Evolutionary conservation across 1,140 invertebrate species (phyloP).

Genomic region (Drosophila lacteicornis): DNA sequence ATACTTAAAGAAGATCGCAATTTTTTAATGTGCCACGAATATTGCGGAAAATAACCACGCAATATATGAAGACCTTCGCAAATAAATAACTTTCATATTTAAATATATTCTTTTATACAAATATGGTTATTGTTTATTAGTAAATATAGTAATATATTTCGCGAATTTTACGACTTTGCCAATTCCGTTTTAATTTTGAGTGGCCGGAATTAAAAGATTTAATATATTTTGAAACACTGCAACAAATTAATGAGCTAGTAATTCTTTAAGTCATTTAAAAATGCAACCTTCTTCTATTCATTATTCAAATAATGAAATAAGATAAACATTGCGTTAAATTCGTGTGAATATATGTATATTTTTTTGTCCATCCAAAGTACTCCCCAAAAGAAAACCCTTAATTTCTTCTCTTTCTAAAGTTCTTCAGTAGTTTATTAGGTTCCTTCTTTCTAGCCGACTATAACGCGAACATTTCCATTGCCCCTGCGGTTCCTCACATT

Average conservation of each 20-base stretch:
- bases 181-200: background rate
- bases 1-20: background rate
- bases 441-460: background rate
- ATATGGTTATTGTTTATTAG: too few relatives aligned
- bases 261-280: too few relatives aligned
- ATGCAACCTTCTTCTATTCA: too few relatives aligned
- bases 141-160: too few relatives aligned
- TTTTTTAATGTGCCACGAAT: background rate
- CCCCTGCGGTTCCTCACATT: slow-evolving; percentile 1
- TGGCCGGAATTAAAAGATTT: background rate
- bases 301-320: too few relatives aligned
- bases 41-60: background rate
- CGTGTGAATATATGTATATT: too few relatives aligned
- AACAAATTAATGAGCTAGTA: too few relatives aligned
- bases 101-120: too few relatives aligned
- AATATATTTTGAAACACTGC: background rate
- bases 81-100: too few relatives aligned
- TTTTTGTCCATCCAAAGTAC: background rate
- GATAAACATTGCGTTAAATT: too few relatives aligned
- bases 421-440: slow-evolving; percentile 4
- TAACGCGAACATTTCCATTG: slow-evolving; percentile 5
- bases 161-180: too few relatives aligned
- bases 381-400: too few relatives aligned
- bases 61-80: background rate
- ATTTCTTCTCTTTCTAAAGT: background rate